Conservation (phyloP, 1,140 invertebrate species). For the Lepidostoma basale region DNA sequence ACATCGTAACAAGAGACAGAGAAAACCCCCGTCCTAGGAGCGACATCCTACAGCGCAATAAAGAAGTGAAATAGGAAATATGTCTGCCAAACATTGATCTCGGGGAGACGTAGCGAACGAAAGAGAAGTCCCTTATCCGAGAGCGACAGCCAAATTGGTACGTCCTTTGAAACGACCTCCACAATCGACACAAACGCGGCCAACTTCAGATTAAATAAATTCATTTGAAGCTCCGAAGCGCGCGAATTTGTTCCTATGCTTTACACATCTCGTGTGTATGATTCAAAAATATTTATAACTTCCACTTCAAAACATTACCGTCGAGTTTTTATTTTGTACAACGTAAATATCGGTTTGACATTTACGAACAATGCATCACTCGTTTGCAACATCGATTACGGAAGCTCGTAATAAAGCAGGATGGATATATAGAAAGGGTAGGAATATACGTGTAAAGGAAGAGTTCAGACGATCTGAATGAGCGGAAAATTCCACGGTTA, state of each 20-base stretch:
- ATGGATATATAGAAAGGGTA: not conserved
- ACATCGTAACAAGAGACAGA: constrained; percentile 21
- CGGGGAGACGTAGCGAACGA: too few species aligned
- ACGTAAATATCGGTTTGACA: not conserved
- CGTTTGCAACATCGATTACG: constrained; percentile 1
- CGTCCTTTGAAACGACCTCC: constrained; percentile 6
- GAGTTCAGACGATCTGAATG: constrained; percentile 3
- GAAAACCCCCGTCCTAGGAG: constrained; percentile 12
- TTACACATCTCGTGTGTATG: too few species aligned
- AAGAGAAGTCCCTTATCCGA: constrained; percentile 11
- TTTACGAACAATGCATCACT: not conserved
- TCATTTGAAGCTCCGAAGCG: too few species aligned
- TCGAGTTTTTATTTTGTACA: too few species aligned
- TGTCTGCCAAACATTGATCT: too few species aligned
- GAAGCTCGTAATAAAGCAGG: constrained; percentile 6
- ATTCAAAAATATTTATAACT: too few species aligned
- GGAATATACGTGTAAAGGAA: not conserved
- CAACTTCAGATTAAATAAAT: not conserved
- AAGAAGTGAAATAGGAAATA: not conserved
- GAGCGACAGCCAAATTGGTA: constrained; percentile 10
- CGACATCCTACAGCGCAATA: constrained; percentile 6
- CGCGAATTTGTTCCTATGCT: too few species aligned
- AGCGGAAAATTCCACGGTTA: constrained; percentile 22
- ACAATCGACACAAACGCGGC: too few species aligned
- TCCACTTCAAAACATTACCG: too few species aligned